phyloP scores from a whole-genome alignment of 2,113 vertebrate genomes.

The Strix aluco region DNA sequence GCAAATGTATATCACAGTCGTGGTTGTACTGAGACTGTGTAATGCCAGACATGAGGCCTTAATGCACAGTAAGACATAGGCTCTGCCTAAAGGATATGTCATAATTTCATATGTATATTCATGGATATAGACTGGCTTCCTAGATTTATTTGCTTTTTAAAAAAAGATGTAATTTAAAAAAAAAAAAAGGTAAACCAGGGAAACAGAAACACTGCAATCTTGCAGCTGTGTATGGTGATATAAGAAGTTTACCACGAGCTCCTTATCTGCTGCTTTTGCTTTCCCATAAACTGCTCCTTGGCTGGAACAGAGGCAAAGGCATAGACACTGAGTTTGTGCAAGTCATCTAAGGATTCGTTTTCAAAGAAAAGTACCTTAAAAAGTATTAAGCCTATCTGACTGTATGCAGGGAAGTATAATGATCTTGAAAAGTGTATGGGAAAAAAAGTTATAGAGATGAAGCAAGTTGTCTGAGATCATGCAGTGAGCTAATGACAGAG shows the following conservation, averaged over 20 bases:
- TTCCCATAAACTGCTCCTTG: background rate
- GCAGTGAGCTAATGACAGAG: background rate
- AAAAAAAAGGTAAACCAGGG: background rate
- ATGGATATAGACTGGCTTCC: background rate
- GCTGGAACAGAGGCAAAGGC: background rate
- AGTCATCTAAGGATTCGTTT: background rate
- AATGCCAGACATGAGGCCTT: background rate
- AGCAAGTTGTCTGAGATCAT: background rate
- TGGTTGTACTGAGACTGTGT: background rate
- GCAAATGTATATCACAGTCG: rapidly evolving
- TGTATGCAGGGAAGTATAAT: background rate
- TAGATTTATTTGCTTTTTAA: background rate
- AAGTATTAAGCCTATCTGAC: background rate
- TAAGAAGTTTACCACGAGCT: background rate
- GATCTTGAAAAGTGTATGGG: background rate
- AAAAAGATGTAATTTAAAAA: background rate
- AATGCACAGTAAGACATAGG: background rate
- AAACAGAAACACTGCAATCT: background rate
- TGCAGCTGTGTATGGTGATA: background rate
- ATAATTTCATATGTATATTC: background rate
- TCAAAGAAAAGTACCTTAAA: background rate
- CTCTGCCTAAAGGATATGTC: background rate
- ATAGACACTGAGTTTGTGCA: background rate
- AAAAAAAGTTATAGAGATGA: background rate
- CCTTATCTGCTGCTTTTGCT: background rate